phyloP scores from a whole-genome alignment of 1,140 invertebrate species.

The Tribolium madens region DNA sequence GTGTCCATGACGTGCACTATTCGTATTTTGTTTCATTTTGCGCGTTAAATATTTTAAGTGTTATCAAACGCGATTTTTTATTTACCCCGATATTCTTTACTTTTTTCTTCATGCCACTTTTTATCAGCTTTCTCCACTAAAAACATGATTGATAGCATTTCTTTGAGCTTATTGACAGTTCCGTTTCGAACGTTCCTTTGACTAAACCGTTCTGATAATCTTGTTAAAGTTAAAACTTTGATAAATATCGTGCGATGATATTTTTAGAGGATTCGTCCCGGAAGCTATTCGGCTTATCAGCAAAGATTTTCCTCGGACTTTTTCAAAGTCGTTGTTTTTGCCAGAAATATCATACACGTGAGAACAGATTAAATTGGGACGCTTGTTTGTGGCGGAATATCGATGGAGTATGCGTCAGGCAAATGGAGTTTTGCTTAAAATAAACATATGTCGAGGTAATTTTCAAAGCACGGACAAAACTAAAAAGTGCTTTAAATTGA shows the following conservation, averaged over 20 bases:
- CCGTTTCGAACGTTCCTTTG: slow-evolving; percentile 28
- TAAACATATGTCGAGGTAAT: not conserved
- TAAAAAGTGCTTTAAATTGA: not conserved
- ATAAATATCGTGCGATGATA: slow-evolving; percentile 7
- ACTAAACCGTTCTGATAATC: slow-evolving; percentile 27
- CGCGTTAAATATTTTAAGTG: not conserved
- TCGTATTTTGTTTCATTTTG: slow-evolving; percentile 1
- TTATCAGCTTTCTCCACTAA: slow-evolving; percentile 26
- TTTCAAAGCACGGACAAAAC: not conserved
- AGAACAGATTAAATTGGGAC: not conserved
- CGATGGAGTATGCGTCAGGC: not conserved
- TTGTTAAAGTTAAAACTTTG: slow-evolving; percentile 35
- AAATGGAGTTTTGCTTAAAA: not conserved
- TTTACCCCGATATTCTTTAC: slow-evolving; percentile 18
- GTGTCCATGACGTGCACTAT: not conserved
- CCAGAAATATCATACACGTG: not conserved
- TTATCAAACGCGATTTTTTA: slow-evolving; percentile 21
- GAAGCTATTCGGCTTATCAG: not conserved
- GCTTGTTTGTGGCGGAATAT: not conserved
- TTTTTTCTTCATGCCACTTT: slow-evolving; percentile 14
- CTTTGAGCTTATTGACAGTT: slow-evolving; percentile 36
- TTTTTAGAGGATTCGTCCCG: not conserved
- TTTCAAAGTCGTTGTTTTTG: not conserved
- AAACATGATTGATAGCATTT: slow-evolving; percentile 35
- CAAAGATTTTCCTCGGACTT: not conserved